Base-by-base conservation (phyloP, 2,797 vertebrate species). In the Smutsia temminckii region DNA sequence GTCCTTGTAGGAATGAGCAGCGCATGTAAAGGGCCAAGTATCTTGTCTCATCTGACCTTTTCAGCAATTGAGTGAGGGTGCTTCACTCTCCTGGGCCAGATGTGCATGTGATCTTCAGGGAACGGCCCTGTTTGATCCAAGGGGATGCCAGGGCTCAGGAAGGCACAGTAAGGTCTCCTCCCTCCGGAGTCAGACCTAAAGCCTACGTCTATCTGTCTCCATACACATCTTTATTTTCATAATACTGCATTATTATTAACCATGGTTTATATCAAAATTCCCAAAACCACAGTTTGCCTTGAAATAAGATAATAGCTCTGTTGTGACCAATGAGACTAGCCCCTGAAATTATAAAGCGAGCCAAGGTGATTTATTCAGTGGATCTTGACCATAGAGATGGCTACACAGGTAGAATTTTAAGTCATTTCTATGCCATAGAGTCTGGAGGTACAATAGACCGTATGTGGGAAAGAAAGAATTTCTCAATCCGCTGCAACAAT, bases 51-150 rank as follows among this genome's bases (percentile, higher is more conserved):
- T 42, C 42, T 27, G 42, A 32, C 9, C 13, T 37, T 25, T 74
- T 77, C 9, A 32, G 29, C 14, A 16, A 3, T 5, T 7, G 37
- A 7, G 0, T 17, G 3, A 49, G 17, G 37, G 61, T 32, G 4
- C 6, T 32, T 40, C 4, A 16, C 18, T 27, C 21, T 23, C 46
- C 46, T 46, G 46, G 46, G 27, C 7, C 20, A 32, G 89, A 53
- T 2, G 42, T 0, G 9, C 11, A 7, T 8, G 20, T 21, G 29
- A 9, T 23, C 34, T 21, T n/a, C 8, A 2, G 34, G 3, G 8
- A 3, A 17, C 11, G 49, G 1, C 3, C 37, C 37, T 8, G 8
- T 5, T 46, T 14, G 29, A 21, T 37, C 20, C 8, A 8, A 8
- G 25, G 32, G 57, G 20, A 37, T 23, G 2, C 10, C 5, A 6